Base-by-base conservation (phyloP, 2,797 vertebrate species). In the Halcyon smyrnensis region DNA sequence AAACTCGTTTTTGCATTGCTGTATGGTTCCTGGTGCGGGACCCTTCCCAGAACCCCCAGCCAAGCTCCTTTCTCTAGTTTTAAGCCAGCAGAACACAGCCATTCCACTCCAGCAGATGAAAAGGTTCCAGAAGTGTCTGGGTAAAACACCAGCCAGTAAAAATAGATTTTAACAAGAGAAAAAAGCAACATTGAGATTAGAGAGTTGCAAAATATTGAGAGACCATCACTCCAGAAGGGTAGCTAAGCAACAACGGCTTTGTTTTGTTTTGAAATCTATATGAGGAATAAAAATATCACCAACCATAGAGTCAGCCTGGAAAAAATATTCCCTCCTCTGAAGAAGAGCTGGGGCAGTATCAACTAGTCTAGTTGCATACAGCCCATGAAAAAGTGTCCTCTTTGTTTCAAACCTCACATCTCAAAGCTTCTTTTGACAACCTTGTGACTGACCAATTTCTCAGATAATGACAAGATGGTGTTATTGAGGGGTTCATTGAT, bases 231-330 rank as follows among this genome's bases (percentile, higher is more conserved):
- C 68, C 57, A 83, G 81, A 89, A 62, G n/a, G 7, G 93, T 95
- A 97, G 63, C 97, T 95, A 96, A 90, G 96, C 96, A 95, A 97
- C 96, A 93, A 89, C 48, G 71, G 71, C 87, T 93, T 89, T 95
- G 93, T 95, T 97, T 96, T 94, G 92, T 95, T 97, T 95, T 92
- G 96, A 95, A 97, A 95, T 95, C 88, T 94, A 85, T 89, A 93
- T 28, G 91, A 94, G 95, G 93, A 95, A 85, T 63, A 94, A 96
- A 97, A 97, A 96, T 93, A 95, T 25, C 86, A 95, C 41, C 62
- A 90, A 89, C 77, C 41, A 75, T 10, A 81, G 37, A 89, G 69
- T 43, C 84, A 92, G 86, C 34, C 57, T 84, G 87, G 83, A 77
- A 91, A 87, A 96, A 96, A 77, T 39, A 87, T 17, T 89, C 81